These are phyloP conservation scores for Elephantulus edwardii DNA, from an alignment of 2,113 vertebrate species.

Conservation along the genomic window DNA sequence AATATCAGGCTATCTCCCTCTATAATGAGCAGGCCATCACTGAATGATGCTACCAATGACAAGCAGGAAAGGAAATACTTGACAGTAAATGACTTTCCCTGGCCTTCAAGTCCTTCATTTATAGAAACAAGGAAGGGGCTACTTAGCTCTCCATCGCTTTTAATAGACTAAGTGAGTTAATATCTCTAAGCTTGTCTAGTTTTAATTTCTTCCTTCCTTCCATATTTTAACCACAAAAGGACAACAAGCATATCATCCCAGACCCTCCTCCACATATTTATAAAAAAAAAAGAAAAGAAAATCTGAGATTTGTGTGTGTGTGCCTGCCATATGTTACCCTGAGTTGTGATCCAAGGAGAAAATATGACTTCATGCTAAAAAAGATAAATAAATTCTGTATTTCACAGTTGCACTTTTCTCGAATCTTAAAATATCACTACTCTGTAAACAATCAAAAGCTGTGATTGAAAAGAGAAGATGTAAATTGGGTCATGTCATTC, in stretches of 20 bases:
- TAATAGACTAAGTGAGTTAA: neutral
- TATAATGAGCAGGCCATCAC: fast-evolving
- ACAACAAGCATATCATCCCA: neutral
- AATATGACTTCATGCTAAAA: slow-evolving; percentile 29
- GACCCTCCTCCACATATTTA: neutral
- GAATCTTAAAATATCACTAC: slow-evolving; percentile 63
- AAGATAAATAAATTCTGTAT: neutral
- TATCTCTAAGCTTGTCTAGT: neutral
- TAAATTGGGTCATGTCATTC: slow-evolving; percentile 47
- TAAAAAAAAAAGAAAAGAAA: neutral
- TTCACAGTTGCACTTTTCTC: slow-evolving; percentile 63
- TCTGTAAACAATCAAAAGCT: slow-evolving; percentile 63
- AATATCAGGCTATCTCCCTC: neutral
- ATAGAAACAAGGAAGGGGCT: neutral
- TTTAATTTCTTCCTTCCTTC: slow-evolving; percentile 6
- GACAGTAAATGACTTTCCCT: neutral
- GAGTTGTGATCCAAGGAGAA: slow-evolving; percentile 18
- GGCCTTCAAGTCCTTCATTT: neutral
- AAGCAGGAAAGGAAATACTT: neutral
- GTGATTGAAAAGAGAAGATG: neutral
- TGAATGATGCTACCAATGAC: neutral
- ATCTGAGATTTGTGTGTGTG: neutral
- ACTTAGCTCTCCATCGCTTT: neutral
- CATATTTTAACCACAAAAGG: neutral
- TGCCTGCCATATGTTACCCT: neutral